phyloP scores from a whole-genome alignment of 1,140 invertebrate genomes.

The Zaprionus africanus region DNA sequence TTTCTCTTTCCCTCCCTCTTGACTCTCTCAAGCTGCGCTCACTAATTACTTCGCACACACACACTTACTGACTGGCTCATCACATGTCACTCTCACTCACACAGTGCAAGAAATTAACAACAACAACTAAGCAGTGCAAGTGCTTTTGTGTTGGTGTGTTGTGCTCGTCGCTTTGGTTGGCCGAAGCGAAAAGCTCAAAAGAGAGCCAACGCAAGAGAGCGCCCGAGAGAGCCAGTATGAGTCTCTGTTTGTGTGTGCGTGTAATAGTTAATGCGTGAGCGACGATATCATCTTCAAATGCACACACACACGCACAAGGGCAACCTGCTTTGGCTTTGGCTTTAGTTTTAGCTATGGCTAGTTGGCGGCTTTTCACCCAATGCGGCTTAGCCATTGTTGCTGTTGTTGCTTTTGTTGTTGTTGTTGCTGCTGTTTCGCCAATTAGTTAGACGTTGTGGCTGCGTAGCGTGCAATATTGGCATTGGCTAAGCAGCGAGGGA shows the following conservation, averaged over 20 bases:
- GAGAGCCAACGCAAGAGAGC: constrained; percentile 18
- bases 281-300: constrained; percentile 50
- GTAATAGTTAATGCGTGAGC: constrained; percentile 55
- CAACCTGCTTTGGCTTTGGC: constrained; percentile 30
- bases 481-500: not conserved
- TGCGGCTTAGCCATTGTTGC: constrained; percentile 47
- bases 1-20: not conserved
- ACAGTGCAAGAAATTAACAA: constrained; percentile 7
- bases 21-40: not conserved
- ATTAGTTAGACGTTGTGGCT: constrained; percentile 54
- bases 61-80: not conserved
- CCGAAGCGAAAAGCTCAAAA: constrained; percentile 13
- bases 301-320: constrained; percentile 20
- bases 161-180: constrained; percentile 45
- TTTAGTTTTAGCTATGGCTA: constrained; percentile 36
- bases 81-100: constrained; percentile 2
- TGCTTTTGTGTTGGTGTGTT: constrained; percentile 30
- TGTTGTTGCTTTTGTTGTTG: constrained; percentile 53
- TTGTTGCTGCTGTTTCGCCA: constrained; percentile 48
- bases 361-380: constrained; percentile 56
- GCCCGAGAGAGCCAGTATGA: constrained; percentile 1
- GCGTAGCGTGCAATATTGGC: constrained; percentile 70
- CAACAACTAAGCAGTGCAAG: constrained; percentile 30
- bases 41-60: not conserved
- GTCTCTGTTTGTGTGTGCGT: constrained; percentile 24